Conservation (phyloP, 2,113 vertebrate species). For the Grammomys surdaster region DNA sequence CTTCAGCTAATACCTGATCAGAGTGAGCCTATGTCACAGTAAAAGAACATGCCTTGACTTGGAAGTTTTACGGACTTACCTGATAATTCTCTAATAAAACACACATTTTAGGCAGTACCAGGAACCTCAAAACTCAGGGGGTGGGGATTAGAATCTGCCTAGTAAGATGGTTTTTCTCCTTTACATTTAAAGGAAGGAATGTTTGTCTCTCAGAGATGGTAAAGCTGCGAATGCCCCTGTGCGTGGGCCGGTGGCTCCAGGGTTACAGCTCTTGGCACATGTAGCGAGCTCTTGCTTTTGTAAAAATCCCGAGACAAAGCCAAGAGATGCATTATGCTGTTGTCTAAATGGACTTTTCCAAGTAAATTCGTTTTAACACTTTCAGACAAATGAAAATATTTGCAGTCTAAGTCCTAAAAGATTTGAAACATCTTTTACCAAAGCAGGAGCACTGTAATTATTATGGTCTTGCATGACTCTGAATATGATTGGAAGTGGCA, state of each 20-base stretch:
- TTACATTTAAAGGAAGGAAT: neutral
- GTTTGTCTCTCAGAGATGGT: neutral
- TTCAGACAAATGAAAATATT: slow-evolving; percentile 63
- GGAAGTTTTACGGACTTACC: slow-evolving; percentile 5
- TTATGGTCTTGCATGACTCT: slow-evolving; percentile 8
- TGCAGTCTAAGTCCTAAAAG: slow-evolving; percentile 38
- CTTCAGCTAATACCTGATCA: neutral
- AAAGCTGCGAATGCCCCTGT: fast-evolving
- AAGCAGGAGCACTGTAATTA: slow-evolving; percentile 1
- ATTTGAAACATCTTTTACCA: slow-evolving; percentile 53
- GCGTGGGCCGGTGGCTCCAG: neutral
- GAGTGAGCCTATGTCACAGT: neutral
- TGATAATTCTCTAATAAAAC: neutral
- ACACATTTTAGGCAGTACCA: neutral
- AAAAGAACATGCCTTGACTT: neutral
- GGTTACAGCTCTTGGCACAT: neutral
- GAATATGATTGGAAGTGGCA: slow-evolving; percentile 18
- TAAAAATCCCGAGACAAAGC: neutral
- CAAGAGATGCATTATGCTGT: neutral
- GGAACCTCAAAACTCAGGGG: neutral
- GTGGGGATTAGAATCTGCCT: neutral
- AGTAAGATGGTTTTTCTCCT: neutral
- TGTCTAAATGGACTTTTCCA: slow-evolving; percentile 39
- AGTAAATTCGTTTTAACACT: slow-evolving; percentile 51
- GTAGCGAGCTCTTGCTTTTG: neutral